Evolutionary conservation across 2,113 vertebrate genomes (phyloP), one percentile per base, ranked within the genome.

Genomic region (Gallinago jamesoni): DNA sequence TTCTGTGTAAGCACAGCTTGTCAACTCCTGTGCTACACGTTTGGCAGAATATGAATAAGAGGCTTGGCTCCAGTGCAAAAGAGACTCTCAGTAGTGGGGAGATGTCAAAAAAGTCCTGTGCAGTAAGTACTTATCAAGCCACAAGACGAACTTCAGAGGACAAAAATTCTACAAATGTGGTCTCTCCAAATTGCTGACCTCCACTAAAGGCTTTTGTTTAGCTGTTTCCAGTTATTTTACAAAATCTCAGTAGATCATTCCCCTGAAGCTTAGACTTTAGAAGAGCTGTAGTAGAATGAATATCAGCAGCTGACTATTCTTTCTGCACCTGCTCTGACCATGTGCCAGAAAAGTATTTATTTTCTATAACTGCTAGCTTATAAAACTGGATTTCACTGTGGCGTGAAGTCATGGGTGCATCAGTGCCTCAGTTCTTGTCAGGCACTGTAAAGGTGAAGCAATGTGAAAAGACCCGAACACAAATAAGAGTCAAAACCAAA

Each of bases 1-100:
- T 97, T 97, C 95, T 97, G 94, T 97, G 78, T 97, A 97, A 97
- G 92, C 97, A 97, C 96, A 98, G 92, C 94, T 97, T 98, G 97
- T 96, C 80, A 84, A 87, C 83, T 95, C 96, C 67, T 41, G 84
- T 78, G 93, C 79, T 94, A 43, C 84, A 85, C 2, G 19, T 96
- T 95, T 98, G 98, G 97, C 97, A 97, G 94, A 94, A 92, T 69
- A 89, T 70, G 93, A 97, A 93, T 92, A 74, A 69, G 48, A 96
- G 79, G 82, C 78, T 94, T 95, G 93, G 96, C 85, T 85, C 53
- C 91, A 76, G 83, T 17, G 69, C 66, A 94, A 90, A 12, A 96
- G 22, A 89, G 86, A 84, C 70, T 74, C 93, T 95, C 90, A 45
- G 68, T 27, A 90, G 92, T 52, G 79, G 93, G 93, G 55, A 67